Percentiles rank a stretch among this genome's conserved stretches.
Conservation (phyloP, 1,140 invertebrate genomes). For the Parapsyche elsis region DNA sequence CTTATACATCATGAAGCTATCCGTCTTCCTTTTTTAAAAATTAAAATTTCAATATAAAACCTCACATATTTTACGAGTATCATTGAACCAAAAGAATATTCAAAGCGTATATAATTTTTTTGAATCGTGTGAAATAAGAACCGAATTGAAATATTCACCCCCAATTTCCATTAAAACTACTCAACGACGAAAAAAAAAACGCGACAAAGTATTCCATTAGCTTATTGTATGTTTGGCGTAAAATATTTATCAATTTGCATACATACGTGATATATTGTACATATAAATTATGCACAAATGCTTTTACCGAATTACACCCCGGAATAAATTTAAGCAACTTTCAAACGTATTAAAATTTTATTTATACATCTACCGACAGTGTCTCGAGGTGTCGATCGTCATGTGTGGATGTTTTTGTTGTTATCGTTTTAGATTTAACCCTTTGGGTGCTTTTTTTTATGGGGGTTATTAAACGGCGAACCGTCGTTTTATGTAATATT, state of each 20-base stretch:
- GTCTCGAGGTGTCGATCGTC: background rate
- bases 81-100: too few relatives aligned
- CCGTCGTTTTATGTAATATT: constrained; percentile 31
- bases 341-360: constrained; percentile 6
- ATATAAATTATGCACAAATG: constrained; percentile 40
- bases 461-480: constrained; percentile 24
- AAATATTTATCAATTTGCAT: constrained; percentile 54
- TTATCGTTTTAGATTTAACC: constrained; percentile 6
- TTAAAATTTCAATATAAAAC: background rate
- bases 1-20: background rate
- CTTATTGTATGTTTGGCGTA: constrained; percentile 45
- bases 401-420: background rate
- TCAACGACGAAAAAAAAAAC: constrained; percentile 6
- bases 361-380: background rate
- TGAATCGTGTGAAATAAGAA: background rate
- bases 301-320: constrained; percentile 13
- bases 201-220: constrained; percentile 39
- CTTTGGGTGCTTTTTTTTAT: background rate
- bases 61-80: background rate
- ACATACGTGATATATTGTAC: constrained; percentile 42
- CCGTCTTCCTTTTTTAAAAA: background rate
- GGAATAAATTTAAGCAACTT: background rate
- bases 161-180: background rate
- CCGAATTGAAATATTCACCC: constrained; percentile 20
- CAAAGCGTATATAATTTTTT: background rate